Conservation (phyloP, 1,140 invertebrate genomes). For the Drosophila dunni region DNA sequence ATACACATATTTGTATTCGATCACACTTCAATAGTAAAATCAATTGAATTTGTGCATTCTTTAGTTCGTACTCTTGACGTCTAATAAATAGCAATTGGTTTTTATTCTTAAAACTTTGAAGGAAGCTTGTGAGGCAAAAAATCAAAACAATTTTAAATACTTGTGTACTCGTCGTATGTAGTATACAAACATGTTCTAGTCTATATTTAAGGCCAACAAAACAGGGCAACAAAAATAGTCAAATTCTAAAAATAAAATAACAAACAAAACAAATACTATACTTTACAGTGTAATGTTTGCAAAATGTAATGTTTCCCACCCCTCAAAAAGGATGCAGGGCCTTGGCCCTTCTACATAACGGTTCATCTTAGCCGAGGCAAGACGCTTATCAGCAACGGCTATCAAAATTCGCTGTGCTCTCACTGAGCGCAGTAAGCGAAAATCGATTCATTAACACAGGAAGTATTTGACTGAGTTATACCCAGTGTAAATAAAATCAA, state of each 20-base stretch:
- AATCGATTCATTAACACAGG: constrained; percentile 57
- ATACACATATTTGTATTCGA: too few relatives aligned
- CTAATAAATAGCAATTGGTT: too few relatives aligned
- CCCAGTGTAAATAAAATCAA: neutral
- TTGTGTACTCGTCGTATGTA: neutral
- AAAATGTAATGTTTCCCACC: constrained; percentile 7
- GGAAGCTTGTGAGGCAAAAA: neutral
- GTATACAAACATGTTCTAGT: neutral
- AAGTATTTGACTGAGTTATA: constrained; percentile 9
- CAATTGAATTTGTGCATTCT: too few relatives aligned
- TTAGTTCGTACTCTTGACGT: too few relatives aligned
- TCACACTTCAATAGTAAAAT: too few relatives aligned
- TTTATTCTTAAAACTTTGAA: too few relatives aligned
- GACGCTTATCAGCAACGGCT: constrained; percentile 54
- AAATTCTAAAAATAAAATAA: neutral
- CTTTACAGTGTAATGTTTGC: constrained; percentile 1
- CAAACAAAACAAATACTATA: constrained; percentile 17
- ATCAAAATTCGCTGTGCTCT: constrained; percentile 57
- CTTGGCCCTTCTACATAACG: constrained; percentile 35
- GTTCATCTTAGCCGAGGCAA: constrained; percentile 4
- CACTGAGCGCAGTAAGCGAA: constrained; percentile 48
- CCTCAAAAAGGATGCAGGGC: constrained; percentile 11
- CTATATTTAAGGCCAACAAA: constrained; percentile 27
- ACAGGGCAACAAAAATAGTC: constrained; percentile 32
- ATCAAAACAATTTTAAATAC: neutral